Percentiles rank a stretch among this genome's conserved stretches.
phyloP scores from a whole-genome alignment of 2,888 invertebrate genomes.

The Orthosia gothica region DNA sequence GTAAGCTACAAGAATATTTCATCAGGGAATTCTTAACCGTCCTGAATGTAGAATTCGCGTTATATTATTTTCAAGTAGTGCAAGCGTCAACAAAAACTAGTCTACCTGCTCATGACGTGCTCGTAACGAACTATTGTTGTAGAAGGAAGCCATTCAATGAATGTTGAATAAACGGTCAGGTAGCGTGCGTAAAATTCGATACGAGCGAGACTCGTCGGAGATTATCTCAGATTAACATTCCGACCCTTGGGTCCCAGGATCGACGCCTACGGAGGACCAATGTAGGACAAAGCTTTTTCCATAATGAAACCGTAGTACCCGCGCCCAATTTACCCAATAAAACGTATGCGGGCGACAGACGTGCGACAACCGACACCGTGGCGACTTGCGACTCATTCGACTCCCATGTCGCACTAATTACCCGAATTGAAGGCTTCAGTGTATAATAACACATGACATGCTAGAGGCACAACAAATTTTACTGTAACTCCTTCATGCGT shows the following conservation, averaged over 20 bases:
- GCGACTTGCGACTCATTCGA: conserved; percentile 72
- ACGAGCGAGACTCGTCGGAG: conserved; percentile 82
- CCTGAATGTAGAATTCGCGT: conserved; percentile 41
- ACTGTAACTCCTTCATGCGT: conserved; percentile 42
- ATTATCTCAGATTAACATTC: conserved; percentile 91
- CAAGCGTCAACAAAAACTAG: conserved; percentile 73
- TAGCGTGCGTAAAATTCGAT: conserved; percentile 89
- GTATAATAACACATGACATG: conserved; percentile 74
- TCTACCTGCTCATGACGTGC: conserved; percentile 82
- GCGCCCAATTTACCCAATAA: conserved; percentile 88
- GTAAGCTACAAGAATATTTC: conserved; percentile 14
- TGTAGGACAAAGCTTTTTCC: conserved; percentile 80
- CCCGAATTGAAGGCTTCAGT: conserved; percentile 80
- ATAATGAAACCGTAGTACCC: conserved; percentile 80
- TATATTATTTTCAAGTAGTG: conserved; percentile 50
- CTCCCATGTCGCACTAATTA: conserved; percentile 84
- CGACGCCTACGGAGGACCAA: conserved; percentile 68
- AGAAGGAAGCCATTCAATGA: conserved; percentile 86
- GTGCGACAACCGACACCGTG: conserved; percentile 74
- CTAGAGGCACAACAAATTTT: conserved; percentile 34
- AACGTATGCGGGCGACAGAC: conserved; percentile 85
- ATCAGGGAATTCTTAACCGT: conserved; percentile 26
- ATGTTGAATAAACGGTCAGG: conserved; percentile 86
- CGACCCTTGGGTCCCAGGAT: conserved; percentile 78
- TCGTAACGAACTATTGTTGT: conserved; percentile 81